Evolutionary conservation across 2,113 vertebrate genomes (phyloP).

Genomic region (Xenus cinereus): DNA sequence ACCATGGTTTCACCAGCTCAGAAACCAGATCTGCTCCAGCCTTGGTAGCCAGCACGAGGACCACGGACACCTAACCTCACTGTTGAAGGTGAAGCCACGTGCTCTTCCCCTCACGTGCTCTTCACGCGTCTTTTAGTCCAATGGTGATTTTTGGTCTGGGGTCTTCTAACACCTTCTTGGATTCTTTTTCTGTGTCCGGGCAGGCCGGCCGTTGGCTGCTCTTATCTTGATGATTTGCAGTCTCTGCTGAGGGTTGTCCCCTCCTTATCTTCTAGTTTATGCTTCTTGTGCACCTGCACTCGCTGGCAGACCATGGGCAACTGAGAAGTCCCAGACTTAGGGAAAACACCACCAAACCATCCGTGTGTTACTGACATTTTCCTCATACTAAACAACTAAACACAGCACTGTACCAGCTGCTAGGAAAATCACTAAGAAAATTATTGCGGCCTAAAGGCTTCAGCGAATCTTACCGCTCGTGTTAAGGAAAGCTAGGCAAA

Average conservation of each 20-base stretch:
- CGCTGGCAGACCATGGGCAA: neutral
- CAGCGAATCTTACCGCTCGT: neutral
- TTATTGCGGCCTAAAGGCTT: neutral
- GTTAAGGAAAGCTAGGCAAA: neutral
- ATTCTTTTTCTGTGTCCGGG: neutral
- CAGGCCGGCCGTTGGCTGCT: neutral
- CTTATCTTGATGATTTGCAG: no score
- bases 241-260: neutral
- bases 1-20: rapidly evolving
- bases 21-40: neutral
- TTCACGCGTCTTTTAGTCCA: neutral
- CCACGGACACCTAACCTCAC: neutral
- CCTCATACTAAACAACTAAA: neutral
- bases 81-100: neutral
- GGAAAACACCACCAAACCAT: neutral
- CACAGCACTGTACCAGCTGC: neutral
- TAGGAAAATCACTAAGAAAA: neutral
- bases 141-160: neutral
- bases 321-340: neutral
- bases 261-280: neutral
- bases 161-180: neutral
- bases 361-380: neutral
- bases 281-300: neutral
- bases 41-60: rapidly evolving
- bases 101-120: neutral